phyloP scores from a whole-genome alignment of 1,140 invertebrate genomes.

The Calephelis virginiensis region DNA sequence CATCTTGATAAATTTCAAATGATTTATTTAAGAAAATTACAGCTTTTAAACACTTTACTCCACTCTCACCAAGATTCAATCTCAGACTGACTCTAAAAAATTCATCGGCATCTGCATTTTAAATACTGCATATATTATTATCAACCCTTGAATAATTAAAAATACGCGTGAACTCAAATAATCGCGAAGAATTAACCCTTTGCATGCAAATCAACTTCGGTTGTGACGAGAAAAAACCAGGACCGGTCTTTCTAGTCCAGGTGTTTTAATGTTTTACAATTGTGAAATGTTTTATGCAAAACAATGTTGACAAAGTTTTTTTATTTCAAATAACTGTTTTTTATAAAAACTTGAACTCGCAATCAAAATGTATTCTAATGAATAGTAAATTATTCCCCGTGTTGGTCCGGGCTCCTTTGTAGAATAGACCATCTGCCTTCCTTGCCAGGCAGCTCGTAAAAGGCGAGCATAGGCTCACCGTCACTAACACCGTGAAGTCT shows the following conservation, averaged over 20 bases:
- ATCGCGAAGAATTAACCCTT: constrained; percentile 73
- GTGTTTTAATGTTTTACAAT: constrained; percentile 57
- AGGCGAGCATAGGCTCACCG: no score
- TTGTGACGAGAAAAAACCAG: constrained; percentile 54
- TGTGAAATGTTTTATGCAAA: neutral
- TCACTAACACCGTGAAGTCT: no score
- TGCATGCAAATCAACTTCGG: constrained; percentile 65
- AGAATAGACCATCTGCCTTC: no score
- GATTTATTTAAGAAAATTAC: no score
- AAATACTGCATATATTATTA: constrained; percentile 64
- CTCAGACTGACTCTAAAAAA: constrained; percentile 60
- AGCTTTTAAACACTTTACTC: constrained; percentile 21
- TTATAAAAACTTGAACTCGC: no score
- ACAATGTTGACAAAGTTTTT: neutral
- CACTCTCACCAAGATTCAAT: constrained; percentile 54
- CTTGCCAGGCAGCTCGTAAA: no score
- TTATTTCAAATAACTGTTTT: no score
- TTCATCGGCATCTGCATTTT: constrained; percentile 54
- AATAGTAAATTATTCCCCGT: no score
- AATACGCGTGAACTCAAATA: constrained; percentile 73
- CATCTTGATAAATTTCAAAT: no score
- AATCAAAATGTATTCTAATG: no score
- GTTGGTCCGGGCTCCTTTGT: no score
- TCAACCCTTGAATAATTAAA: constrained; percentile 76
- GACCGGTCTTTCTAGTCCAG: constrained; percentile 56